phyloP scores from a whole-genome alignment of 2,113 vertebrate genomes.

The Psittacara wagleri region DNA sequence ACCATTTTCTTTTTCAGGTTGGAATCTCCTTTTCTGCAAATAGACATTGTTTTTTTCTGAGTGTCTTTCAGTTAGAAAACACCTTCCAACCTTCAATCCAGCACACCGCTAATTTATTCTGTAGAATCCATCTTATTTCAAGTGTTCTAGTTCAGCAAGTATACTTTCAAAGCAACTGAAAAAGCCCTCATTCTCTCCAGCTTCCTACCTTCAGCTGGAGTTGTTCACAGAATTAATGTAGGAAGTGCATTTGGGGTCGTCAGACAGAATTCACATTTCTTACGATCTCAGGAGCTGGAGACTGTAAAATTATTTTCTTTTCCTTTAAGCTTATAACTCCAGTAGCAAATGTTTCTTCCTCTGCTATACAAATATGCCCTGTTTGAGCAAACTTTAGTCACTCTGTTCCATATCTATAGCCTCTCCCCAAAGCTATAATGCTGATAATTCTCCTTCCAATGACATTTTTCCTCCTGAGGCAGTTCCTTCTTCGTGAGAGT shows the following conservation, averaged over 20 bases:
- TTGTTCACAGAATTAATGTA: constrained; percentile 1
- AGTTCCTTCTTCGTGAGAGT: background rate
- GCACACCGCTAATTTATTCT: background rate
- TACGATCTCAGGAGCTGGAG: background rate
- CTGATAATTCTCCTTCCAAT: background rate
- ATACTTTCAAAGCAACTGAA: background rate
- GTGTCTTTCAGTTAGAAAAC: background rate
- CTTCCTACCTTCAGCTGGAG: background rate
- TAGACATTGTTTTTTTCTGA: background rate
- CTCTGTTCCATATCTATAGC: background rate
- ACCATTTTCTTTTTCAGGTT: background rate
- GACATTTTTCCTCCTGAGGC: background rate
- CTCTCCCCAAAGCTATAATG: background rate
- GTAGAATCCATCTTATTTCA: background rate
- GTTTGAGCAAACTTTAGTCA: background rate
- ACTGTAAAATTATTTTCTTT: background rate
- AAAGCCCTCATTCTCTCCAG: background rate
- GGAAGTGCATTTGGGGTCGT: background rate
- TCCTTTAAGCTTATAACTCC: background rate
- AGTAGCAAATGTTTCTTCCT: background rate
- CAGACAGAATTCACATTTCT: background rate
- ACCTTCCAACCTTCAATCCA: background rate
- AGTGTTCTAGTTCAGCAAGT: background rate
- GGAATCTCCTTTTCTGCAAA: background rate
- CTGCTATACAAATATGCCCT: background rate